Evolutionary conservation across 2,113 vertebrate genomes (phyloP), one percentile per base, ranked within the genome.

Genomic region (Mola mola): DNA sequence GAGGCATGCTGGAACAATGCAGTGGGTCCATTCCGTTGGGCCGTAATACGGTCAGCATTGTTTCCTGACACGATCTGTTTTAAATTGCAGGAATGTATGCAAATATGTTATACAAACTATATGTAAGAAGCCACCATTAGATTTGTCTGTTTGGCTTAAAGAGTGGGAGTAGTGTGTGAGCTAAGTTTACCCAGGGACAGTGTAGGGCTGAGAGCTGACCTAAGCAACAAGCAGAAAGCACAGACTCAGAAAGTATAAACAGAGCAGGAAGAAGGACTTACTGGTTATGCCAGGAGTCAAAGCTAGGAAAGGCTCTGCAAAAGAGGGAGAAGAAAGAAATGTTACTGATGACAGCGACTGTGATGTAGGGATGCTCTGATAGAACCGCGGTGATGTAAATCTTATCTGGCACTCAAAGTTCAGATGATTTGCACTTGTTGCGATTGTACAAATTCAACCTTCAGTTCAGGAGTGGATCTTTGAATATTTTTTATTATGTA

Each of bases 261-360:
- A 41, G 43, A 72, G 61, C n/a, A 68, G 62, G 57, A 64, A 81
- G 91, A 85, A 56, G 85, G 82, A 90, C 92, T 92, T 83, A 92
- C 92, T 93, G 42, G 83, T 89, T 84, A 94, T 93, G 91, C 94
- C 94, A 71, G 95, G 94, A 78, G 94, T 94, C 78, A 97, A 95
- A 68, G 96, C 95, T 34, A 93, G 92, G 71, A 95, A 93, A 61
- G 96, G 95, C 86, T 96, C 97, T 98, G 92, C 36, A 92, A 89
- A 52, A 61, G 20, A 82, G 20, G 68, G 11, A 44, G 19, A 7
- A 55, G 8, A 62, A 9, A 47, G 11, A 26, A 51, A 26, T 49
- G 49, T 81, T 44, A 75, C 0, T 34, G 7, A 22, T 48, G 26
- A 52, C 22, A 29, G 21, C 33, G 15, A 4, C 33, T 34, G n/a